Evolutionary conservation across 2,888 invertebrate species (phyloP).

Genomic region (Phymatocera aterrima): DNA sequence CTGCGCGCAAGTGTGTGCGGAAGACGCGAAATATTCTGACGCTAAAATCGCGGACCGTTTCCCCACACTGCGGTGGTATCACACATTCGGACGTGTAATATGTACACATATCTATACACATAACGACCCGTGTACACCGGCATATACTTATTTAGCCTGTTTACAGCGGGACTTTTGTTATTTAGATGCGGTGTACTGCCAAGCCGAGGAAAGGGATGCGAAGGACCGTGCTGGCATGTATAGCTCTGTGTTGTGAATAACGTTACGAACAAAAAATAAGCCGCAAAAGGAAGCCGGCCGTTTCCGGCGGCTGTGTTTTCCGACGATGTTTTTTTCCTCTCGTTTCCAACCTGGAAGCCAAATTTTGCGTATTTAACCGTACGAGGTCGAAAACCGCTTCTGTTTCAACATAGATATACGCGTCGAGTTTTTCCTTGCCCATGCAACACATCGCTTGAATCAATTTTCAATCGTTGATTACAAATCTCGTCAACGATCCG

Average conservation of each 20-base stretch:
- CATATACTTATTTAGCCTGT: constrained; percentile 16
- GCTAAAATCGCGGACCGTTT: background rate
- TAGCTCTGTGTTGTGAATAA: constrained; percentile 16
- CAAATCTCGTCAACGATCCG: too few species aligned
- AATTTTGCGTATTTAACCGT: background rate
- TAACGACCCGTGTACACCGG: background rate
- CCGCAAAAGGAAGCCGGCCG: constrained; percentile 30
- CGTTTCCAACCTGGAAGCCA: too few species aligned
- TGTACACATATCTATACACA: background rate
- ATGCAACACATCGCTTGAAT: too few species aligned
- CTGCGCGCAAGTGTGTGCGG: background rate
- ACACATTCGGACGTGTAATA: background rate
- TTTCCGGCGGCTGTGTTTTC: constrained; percentile 3
- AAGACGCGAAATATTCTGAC: constrained; percentile 15
- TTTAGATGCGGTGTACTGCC: constrained; percentile 34
- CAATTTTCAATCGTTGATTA: too few species aligned
- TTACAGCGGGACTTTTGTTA: constrained; percentile 24
- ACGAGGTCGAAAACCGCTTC: too few species aligned
- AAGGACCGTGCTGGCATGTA: background rate
- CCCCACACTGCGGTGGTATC: background rate
- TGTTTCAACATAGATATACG: too few species aligned
- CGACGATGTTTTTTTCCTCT: background rate
- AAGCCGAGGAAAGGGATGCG: constrained; percentile 7
- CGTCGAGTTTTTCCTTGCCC: too few species aligned
- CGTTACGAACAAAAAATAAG: constrained; percentile 6